Evolutionary conservation across 2,113 vertebrate genomes (phyloP).

Genomic region (Brienomyrus brachyistius): DNA sequence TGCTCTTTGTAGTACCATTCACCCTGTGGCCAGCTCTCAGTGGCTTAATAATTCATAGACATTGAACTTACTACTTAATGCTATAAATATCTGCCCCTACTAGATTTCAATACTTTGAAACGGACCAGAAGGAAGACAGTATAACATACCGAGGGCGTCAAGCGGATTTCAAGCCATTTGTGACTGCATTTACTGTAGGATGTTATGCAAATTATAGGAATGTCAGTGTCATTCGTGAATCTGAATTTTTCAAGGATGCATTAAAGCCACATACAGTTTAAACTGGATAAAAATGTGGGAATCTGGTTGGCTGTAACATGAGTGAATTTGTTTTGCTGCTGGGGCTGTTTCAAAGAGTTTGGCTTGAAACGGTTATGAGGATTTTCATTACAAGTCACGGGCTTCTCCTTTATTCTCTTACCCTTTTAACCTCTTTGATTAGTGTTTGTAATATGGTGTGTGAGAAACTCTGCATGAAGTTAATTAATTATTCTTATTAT

Average conservation of each 20-base stretch:
- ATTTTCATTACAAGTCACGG: background rate
- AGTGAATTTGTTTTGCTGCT: background rate
- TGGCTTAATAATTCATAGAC: slow-evolving; percentile 32
- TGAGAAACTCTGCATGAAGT: background rate
- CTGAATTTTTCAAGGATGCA: background rate
- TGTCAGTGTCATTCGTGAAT: background rate
- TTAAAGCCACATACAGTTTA: background rate
- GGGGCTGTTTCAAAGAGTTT: background rate
- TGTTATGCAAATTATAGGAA: background rate
- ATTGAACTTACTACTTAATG: slow-evolving; percentile 33
- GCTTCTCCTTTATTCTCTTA: background rate
- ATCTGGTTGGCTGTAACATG: background rate
- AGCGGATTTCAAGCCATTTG: background rate
- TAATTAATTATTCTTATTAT: background rate
- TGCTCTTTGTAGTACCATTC: slow-evolving; percentile 8
- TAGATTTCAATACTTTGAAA: slow-evolving; percentile 27
- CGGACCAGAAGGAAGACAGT: slow-evolving; percentile 18
- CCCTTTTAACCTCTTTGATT: background rate
- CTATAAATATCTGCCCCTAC: slow-evolving; percentile 37
- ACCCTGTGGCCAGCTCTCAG: slow-evolving; percentile 18
- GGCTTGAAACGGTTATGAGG: background rate
- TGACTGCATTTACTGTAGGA: background rate
- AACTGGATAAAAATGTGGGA: background rate
- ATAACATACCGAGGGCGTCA: background rate
- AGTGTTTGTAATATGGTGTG: background rate